These are phyloP conservation scores for Drosophila tristis DNA, from an alignment of 1,140 invertebrate species.

Conservation along the genomic window DNA sequence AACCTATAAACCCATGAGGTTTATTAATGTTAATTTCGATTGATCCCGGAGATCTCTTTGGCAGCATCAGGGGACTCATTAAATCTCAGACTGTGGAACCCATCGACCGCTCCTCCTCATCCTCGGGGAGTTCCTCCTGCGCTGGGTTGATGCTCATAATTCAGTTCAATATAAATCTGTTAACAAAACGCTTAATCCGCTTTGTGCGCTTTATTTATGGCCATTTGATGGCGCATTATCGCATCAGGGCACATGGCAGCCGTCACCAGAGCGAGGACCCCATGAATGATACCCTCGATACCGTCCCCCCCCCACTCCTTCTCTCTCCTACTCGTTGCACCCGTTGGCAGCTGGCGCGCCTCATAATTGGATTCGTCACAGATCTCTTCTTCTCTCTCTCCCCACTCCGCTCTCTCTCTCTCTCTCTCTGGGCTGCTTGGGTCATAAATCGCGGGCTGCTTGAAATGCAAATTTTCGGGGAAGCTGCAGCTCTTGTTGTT, in stretches of 20 bases:
- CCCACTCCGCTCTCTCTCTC: no score
- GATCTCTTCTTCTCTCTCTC: neutral
- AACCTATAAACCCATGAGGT: no score
- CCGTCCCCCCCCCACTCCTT: neutral
- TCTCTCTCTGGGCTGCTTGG: slow-evolving; percentile 3
- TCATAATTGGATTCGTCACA: slow-evolving; percentile 82
- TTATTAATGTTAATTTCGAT: slow-evolving; percentile 39
- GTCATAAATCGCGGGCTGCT: slow-evolving; percentile 79
- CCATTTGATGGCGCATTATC: slow-evolving; percentile 81
- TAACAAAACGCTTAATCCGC: slow-evolving; percentile 81
- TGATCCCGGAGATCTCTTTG: slow-evolving; percentile 25
- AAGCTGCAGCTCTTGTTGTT: slow-evolving; percentile 53
- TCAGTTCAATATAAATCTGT: slow-evolving; percentile 80
- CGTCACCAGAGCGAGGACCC: slow-evolving; percentile 26
- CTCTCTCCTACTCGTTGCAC: slow-evolving; percentile 46
- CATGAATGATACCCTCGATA: no score
- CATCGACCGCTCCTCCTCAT: neutral
- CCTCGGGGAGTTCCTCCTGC: neutral
- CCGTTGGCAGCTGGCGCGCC: slow-evolving; percentile 74
- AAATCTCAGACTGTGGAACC: slow-evolving; percentile 18
- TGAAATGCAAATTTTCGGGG: slow-evolving; percentile 77
- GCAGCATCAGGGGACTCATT: slow-evolving; percentile 29
- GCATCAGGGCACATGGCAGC: slow-evolving; percentile 75
- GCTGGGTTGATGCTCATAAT: slow-evolving; percentile 51
- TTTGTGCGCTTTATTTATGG: slow-evolving; percentile 79